A percentile compares a stretch with the other conserved stretches of the same genome.
These are phyloP conservation scores for Lasiurus cinereus DNA, from an alignment of 2,113 vertebrate species.

Conservation along the genomic window DNA sequence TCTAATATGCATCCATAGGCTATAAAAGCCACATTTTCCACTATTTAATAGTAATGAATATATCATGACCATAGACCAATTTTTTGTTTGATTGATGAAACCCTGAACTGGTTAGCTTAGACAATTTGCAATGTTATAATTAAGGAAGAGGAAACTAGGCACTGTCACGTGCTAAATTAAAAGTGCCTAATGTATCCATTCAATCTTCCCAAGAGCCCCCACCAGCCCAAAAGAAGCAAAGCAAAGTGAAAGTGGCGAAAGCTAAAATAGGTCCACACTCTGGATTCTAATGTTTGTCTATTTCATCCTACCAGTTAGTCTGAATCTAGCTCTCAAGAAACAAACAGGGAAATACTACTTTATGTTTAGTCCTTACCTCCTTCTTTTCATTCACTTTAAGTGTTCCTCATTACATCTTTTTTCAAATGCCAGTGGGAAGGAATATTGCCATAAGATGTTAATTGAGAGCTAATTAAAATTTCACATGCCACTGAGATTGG, in stretches of 20 bases:
- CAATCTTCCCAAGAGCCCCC: neutral
- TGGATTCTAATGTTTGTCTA: neutral
- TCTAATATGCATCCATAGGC: neutral
- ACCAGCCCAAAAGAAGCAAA: neutral
- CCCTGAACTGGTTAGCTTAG: neutral
- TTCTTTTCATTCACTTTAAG: slow-evolving; percentile 39
- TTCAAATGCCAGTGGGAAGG: slow-evolving; percentile 28
- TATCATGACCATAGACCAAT: neutral
- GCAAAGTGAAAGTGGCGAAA: slow-evolving; percentile 18
- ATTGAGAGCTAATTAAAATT: slow-evolving; percentile 76
- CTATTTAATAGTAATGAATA: slow-evolving; percentile 32
- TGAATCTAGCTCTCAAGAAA: neutral
- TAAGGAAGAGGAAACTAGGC: neutral
- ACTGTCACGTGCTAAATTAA: neutral
- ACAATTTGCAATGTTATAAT: slow-evolving; percentile 30
- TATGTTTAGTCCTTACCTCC: neutral
- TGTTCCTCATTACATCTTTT: neutral
- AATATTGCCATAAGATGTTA: slow-evolving; percentile 59
- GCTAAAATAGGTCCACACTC: neutral
- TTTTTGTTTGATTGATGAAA: neutral
- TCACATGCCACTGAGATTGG: slow-evolving; percentile 8
- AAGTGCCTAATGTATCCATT: neutral
- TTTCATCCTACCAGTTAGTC: neutral
- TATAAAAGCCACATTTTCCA: neutral
- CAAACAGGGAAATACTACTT: neutral